Evolutionary conservation across 1,140 invertebrate species (phyloP).

Genomic region (Musca domestica): DNA sequence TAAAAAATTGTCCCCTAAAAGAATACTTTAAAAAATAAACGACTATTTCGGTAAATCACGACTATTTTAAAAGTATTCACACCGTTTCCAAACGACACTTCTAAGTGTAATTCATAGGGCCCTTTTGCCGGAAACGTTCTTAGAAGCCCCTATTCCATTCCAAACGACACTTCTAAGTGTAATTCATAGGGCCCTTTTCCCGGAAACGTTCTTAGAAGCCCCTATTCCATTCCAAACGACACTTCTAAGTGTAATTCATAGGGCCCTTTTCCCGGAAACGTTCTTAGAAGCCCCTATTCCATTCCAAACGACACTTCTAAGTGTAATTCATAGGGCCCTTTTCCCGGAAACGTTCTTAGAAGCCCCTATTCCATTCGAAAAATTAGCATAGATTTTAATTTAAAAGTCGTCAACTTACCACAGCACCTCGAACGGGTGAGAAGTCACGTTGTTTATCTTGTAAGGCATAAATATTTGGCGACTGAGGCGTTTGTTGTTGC

Average conservation of each 20-base stretch:
- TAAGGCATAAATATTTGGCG: constrained; percentile 32
- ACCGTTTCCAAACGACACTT: too few species aligned
- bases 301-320: too few species aligned
- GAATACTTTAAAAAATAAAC: too few species aligned
- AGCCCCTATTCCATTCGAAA: neutral
- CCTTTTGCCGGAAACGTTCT: neutral
- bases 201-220: neutral
- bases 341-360: neutral
- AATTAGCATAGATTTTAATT: neutral
- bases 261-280: too few species aligned
- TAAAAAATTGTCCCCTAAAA: too few species aligned
- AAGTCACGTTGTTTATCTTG: constrained; percentile 58
- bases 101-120: too few species aligned
- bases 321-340: too few species aligned
- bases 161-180: too few species aligned
- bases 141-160: neutral
- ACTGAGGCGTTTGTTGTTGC: neutral
- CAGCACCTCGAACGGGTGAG: constrained; percentile 63
- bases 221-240: neutral
- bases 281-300: neutral
- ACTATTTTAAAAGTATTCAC: too few species aligned
- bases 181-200: too few species aligned
- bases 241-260: too few species aligned
- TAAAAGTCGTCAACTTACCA: constrained; percentile 41
- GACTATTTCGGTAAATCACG: too few species aligned